Percentiles rank a stretch among this genome's conserved stretches.
Conservation (phyloP, 2,888 invertebrate genomes). For the Agonum fuliginosum region DNA sequence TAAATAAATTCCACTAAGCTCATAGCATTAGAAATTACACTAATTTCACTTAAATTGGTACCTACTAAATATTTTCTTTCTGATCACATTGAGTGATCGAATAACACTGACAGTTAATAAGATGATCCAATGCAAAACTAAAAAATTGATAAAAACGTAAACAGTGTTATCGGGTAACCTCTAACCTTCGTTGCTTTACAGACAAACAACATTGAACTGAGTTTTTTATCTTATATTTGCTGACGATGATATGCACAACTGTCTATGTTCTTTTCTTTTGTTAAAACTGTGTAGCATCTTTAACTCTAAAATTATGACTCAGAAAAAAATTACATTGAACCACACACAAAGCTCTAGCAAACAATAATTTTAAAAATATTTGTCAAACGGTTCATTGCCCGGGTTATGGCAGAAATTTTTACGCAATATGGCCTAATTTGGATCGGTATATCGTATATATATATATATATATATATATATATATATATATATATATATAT, state of each 20-base stretch:
- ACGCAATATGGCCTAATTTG: too few species aligned
- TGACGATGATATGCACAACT: background rate
- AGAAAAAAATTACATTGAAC: too few species aligned
- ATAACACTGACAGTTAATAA: conserved; percentile 24
- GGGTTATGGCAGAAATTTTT: too few species aligned
- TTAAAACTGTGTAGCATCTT: background rate
- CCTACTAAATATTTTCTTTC: background rate
- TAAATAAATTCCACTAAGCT: too few species aligned
- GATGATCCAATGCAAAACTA: conserved; percentile 44
- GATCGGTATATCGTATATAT: too few species aligned
- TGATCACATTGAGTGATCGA: conserved; percentile 3
- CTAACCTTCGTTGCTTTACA: conserved; percentile 23
- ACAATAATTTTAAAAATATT: too few species aligned
- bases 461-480: too few species aligned
- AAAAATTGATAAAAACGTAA: conserved; percentile 51
- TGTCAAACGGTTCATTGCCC: too few species aligned
- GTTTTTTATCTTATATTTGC: background rate
- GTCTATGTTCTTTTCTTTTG: background rate
- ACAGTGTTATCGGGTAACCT: conserved; percentile 52
- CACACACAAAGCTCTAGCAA: too few species aligned
- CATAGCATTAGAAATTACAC: too few species aligned
- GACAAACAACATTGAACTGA: conserved; percentile 18
- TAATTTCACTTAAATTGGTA: background rate
- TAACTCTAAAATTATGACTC: too few species aligned
- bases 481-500: too few species aligned